These are phyloP conservation scores for Pogonus chalceus DNA, from an alignment of 1,140 invertebrate species.

Conservation along the genomic window DNA sequence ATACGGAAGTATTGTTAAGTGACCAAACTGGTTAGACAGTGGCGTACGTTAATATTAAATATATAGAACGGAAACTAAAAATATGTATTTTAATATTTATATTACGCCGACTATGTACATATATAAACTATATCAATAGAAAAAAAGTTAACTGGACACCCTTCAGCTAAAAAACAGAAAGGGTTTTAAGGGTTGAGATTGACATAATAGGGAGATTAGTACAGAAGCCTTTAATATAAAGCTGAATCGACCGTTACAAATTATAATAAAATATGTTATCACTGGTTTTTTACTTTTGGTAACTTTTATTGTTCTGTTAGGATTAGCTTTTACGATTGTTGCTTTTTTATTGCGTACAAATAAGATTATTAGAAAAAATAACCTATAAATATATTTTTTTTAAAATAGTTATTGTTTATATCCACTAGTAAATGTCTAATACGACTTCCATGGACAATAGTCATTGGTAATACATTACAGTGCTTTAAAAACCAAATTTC, in stretches of 20 bases:
- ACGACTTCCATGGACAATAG: too few relatives aligned
- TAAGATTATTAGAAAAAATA: too few relatives aligned
- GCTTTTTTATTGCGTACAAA: too few relatives aligned
- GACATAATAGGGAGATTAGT: conserved; percentile 4
- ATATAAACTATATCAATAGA: background rate
- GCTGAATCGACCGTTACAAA: background rate
- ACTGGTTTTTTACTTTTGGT: too few relatives aligned
- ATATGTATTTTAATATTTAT: background rate
- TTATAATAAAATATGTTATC: conserved; percentile 6
- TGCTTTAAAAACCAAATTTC: too few relatives aligned
- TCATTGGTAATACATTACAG: too few relatives aligned
- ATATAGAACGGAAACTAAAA: background rate
- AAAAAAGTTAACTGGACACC: background rate
- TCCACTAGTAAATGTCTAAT: too few relatives aligned
- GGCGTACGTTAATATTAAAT: background rate
- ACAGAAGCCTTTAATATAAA: background rate
- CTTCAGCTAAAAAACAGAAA: background rate
- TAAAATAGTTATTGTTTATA: too few relatives aligned
- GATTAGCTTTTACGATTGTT: too few relatives aligned
- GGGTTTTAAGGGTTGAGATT: too few relatives aligned
- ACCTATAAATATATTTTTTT: too few relatives aligned
- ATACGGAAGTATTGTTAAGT: background rate
- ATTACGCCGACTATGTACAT: background rate
- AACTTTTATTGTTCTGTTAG: too few relatives aligned
- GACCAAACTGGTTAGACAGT: background rate